Percentiles rank a stretch among this genome's conserved stretches.
These are phyloP conservation scores for Rhombomys opimus DNA, from an alignment of 2,113 vertebrate species.

Conservation along the genomic window DNA sequence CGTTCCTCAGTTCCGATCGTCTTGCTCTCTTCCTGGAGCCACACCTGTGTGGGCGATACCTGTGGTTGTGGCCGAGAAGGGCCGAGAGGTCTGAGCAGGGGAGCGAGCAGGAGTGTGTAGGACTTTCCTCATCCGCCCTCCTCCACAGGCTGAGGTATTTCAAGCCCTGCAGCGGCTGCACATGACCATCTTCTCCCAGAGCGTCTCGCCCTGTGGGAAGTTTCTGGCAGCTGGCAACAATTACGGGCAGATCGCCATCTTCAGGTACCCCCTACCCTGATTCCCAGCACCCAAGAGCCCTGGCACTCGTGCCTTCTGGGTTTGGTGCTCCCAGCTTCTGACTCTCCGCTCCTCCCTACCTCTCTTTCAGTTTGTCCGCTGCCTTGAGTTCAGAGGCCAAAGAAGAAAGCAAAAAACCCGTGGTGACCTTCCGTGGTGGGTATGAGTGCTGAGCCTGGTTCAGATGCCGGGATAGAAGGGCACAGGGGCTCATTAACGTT, in stretches of 20 bases:
- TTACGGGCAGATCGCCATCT: conserved; percentile 93
- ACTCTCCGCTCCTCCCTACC: not conserved
- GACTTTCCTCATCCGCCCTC: not conserved
- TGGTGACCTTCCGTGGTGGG: conserved; percentile 91
- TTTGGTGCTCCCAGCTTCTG: not conserved
- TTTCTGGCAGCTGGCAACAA: conserved; percentile 93
- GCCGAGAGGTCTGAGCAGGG: not conserved
- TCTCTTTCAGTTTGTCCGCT: conserved; percentile 88
- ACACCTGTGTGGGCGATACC: not conserved
- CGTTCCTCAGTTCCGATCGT: not conserved
- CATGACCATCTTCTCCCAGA: conserved; percentile 94
- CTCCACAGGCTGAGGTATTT: conserved; percentile 79
- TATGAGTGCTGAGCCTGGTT: not conserved
- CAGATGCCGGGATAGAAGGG: not conserved
- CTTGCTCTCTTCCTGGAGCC: not conserved
- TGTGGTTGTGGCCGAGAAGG: not conserved
- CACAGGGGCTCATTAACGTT: not conserved
- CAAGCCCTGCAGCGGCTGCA: conserved; percentile 89
- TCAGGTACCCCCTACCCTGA: conserved; percentile 87
- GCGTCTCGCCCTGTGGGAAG: conserved; percentile 93
- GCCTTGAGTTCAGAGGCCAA: conserved; percentile 93
- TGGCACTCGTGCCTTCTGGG: not conserved
- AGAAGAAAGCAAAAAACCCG: conserved; percentile 88
- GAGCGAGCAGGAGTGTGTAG: not conserved
- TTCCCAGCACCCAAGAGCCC: not conserved